phyloP scores from a whole-genome alignment of 2,888 invertebrate genomes.

The Andrena chrysosceles region DNA sequence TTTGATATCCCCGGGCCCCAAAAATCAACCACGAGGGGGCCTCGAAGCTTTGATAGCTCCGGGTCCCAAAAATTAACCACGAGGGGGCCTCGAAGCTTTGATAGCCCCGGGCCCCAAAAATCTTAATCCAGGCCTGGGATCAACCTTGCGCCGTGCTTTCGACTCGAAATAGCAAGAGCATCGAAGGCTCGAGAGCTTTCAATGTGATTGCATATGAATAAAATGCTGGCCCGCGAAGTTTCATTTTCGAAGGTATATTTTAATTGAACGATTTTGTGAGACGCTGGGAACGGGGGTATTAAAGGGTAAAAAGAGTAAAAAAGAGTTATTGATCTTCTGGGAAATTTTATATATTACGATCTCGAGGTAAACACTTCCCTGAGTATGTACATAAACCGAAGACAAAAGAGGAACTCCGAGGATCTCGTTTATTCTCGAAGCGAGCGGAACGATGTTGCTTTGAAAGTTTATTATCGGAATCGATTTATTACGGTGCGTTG shows the following conservation, averaged over 20 bases:
- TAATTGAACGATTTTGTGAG: background rate
- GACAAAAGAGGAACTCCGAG: background rate
- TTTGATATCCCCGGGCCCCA: no score
- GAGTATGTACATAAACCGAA: background rate
- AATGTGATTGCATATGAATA: no score
- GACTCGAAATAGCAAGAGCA: no score
- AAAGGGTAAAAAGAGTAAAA: background rate
- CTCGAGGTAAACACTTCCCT: constrained; percentile 6
- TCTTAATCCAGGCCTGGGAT: no score
- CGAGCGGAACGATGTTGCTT: background rate
- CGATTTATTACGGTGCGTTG: background rate
- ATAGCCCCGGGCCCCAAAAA: no score
- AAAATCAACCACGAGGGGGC: no score
- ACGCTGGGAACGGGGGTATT: background rate
- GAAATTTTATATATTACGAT: background rate
- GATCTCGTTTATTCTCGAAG: background rate
- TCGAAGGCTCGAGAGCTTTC: no score
- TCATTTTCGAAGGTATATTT: background rate
- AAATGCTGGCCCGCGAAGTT: background rate
- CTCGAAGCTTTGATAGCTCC: no score
- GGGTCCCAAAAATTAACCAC: no score
- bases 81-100: no score
- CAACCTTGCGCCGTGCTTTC: no score
- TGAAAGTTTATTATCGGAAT: background rate
- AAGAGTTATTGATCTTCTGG: background rate